phyloP scores from a whole-genome alignment of 2,113 vertebrate species.

The Pandion haliaetus region DNA sequence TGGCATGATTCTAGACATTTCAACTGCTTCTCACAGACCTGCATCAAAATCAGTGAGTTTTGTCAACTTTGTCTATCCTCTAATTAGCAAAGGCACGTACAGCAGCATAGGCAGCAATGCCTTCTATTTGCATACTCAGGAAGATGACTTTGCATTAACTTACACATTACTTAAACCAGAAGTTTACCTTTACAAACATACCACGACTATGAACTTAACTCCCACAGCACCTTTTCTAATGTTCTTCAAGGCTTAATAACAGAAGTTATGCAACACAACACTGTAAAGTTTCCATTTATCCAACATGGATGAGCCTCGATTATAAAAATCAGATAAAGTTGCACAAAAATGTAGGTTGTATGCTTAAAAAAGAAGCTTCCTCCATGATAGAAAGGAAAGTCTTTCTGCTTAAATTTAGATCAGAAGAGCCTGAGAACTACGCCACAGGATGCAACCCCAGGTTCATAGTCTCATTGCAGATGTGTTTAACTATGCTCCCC shows the following conservation, averaged over 20 bases:
- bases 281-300: neutral
- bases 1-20: conserved; percentile 35
- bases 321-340: neutral
- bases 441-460: neutral
- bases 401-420: neutral
- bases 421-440: neutral
- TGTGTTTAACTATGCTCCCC: neutral
- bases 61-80: conserved; percentile 7
- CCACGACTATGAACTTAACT: neutral
- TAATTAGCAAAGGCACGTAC: neutral
- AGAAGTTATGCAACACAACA: neutral
- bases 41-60: conserved; percentile 22
- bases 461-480: neutral
- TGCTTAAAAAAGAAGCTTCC: neutral
- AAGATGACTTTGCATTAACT: conserved; percentile 20
- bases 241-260: neutral
- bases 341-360: neutral
- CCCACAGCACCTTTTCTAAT: neutral
- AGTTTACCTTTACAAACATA: neutral
- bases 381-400: neutral
- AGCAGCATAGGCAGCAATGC: neutral
- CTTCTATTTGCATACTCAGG: neutral
- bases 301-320: neutral
- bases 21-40: neutral
- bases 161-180: neutral